These are phyloP conservation scores for Acleris cristana DNA, from an alignment of 2,888 invertebrate genomes.

Conservation along the genomic window DNA sequence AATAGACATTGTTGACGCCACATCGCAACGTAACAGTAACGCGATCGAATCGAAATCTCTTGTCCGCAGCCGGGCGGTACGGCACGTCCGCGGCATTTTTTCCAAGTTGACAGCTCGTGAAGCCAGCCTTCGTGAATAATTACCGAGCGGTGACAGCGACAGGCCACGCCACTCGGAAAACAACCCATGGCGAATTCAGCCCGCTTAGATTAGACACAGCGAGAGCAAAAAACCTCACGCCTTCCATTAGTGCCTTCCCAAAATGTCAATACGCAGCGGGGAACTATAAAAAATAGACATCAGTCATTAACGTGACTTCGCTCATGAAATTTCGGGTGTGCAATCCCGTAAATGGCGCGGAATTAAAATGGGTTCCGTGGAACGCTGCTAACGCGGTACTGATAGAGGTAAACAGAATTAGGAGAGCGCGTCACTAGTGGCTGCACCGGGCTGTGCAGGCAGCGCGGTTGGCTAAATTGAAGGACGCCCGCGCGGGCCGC, in stretches of 20 bases:
- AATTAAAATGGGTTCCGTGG: conserved; percentile 21
- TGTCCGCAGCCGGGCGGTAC: conserved; percentile 41
- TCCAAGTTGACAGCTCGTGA: conserved; percentile 58
- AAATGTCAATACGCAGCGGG: conserved; percentile 74
- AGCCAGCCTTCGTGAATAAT: conserved; percentile 76
- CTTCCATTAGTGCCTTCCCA: conserved; percentile 77
- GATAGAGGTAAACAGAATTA: conserved; percentile 20
- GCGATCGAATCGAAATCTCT: conserved; percentile 35
- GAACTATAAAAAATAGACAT: conserved; percentile 35
- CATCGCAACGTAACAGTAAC: conserved; percentile 6
- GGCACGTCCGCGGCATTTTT: conserved; percentile 56
- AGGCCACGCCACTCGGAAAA: conserved; percentile 71
- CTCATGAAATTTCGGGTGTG: conserved; percentile 22
- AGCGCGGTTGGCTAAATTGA: conserved; percentile 54
- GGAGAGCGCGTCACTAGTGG: conserved; percentile 7
- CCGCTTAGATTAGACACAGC: conserved; percentile 71
- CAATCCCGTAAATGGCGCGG: conserved; percentile 25
- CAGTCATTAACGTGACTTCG: conserved; percentile 37
- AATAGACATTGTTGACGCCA: neutral
- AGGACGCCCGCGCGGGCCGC: conserved; percentile 56
- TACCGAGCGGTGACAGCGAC: conserved; percentile 76
- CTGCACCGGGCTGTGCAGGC: conserved; percentile 23
- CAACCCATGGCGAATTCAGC: conserved; percentile 74
- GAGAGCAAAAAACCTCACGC: conserved; percentile 72
- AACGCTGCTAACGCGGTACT: conserved; percentile 6